Conservation (phyloP, 2,797 vertebrate species). For the Phoebastria nigripes region DNA sequence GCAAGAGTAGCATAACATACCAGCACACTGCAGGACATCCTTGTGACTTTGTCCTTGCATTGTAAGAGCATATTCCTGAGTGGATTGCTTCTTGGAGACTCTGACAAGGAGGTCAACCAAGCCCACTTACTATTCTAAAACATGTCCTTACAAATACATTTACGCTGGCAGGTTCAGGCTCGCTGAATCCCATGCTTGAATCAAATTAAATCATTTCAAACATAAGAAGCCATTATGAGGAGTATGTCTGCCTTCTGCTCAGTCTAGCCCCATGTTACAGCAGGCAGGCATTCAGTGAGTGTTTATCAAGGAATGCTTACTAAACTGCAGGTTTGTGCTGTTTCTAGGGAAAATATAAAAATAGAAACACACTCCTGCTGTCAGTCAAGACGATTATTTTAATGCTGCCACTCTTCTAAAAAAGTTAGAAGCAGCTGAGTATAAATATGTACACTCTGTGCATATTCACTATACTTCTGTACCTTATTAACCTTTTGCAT, state of each 20-base stretch:
- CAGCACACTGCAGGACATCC: background rate
- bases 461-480: background rate
- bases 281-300: background rate
- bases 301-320: constrained; percentile 56
- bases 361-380: constrained; percentile 6
- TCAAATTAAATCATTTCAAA: constrained; percentile 59
- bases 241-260: constrained; percentile 36
- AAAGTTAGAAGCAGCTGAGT: background rate
- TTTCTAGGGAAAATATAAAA: constrained; percentile 37
- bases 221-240: constrained; percentile 27
- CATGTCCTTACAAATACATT: constrained; percentile 60
- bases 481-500: background rate
- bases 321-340: constrained; percentile 26
- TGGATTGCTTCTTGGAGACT: constrained; percentile 11
- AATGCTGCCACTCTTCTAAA: background rate
- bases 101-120: constrained; percentile 44
- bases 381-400: constrained; percentile 31
- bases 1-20: background rate
- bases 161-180: constrained; percentile 42
- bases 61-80: background rate
- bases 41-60: background rate
- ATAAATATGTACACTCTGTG: background rate
- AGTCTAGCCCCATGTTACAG: background rate
- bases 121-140: background rate
- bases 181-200: background rate